Conservation (phyloP, 2,113 vertebrate genomes). For the Chaetura pelagica region DNA sequence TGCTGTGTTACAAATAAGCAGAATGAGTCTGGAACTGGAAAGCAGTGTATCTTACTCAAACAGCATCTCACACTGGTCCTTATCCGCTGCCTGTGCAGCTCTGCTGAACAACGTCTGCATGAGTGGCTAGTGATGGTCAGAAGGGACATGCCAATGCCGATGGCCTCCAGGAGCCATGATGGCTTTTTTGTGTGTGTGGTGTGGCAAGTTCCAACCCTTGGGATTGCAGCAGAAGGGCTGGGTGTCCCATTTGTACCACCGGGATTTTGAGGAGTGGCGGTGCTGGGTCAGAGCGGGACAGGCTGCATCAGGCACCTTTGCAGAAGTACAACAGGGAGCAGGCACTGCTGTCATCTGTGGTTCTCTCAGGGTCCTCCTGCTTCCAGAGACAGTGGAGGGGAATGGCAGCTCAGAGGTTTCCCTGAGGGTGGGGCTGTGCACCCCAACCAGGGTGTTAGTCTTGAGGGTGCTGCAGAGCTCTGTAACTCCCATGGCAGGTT, state of each 20-base stretch:
- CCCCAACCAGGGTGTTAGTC: not conserved
- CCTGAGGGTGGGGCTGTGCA: not conserved
- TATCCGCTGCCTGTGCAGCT: accelerated
- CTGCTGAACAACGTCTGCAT: accelerated
- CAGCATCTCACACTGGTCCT: not conserved
- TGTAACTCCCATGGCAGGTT: not conserved
- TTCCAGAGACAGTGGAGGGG: not conserved
- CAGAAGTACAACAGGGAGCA: not conserved
- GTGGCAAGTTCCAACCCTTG: not conserved
- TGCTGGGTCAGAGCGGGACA: accelerated
- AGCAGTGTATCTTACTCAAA: not conserved
- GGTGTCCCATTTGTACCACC: not conserved
- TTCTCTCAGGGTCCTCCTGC: not conserved
- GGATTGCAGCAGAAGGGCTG: not conserved
- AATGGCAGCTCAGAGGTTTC: accelerated
- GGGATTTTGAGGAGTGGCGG: not conserved
- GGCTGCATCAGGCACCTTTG: not conserved
- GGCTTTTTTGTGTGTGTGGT: not conserved
- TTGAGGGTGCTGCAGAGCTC: not conserved
- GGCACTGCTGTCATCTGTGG: not conserved
- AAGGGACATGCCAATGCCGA: not conserved
- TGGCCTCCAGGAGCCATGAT: not conserved
- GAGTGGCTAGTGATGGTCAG: not conserved
- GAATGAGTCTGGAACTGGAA: not conserved
- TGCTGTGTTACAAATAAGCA: not conserved